Evolutionary conservation across 2,113 vertebrate species (phyloP).

Genomic region (Calypte anna): DNA sequence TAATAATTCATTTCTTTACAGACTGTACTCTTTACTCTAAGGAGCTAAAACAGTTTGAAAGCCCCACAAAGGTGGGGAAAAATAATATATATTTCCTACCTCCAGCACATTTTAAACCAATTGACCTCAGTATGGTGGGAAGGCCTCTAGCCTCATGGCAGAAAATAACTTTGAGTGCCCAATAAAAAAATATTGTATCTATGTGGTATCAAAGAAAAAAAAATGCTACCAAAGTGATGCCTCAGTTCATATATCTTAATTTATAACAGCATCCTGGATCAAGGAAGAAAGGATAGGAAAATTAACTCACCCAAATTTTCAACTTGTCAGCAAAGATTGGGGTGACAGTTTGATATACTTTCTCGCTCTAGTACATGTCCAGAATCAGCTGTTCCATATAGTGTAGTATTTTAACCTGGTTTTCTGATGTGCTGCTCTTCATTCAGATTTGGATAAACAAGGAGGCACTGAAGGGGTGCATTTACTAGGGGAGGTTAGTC

Average conservation of each 20-base stretch:
- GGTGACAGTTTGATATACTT: not conserved
- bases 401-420: not conserved
- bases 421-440: not conserved
- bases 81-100: slow-evolving; percentile 30
- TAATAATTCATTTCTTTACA: slow-evolving; percentile 79
- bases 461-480: not conserved
- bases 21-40: slow-evolving; percentile 62
- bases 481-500: not conserved
- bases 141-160: slow-evolving; percentile 7
- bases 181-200: slow-evolving; percentile 13
- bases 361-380: not conserved
- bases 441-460: not conserved
- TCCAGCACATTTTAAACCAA: slow-evolving; percentile 59
- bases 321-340: not conserved
- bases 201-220: not conserved
- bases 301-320: not conserved
- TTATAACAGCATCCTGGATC: not conserved
- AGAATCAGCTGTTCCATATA: not conserved
- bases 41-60: slow-evolving; percentile 67
- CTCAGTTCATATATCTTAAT: not conserved
- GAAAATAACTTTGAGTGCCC: slow-evolving; percentile 33
- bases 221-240: not conserved
- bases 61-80: slow-evolving; percentile 15
- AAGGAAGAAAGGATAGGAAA: not conserved
- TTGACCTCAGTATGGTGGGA: slow-evolving; percentile 35